phyloP scores from a whole-genome alignment of 2,888 invertebrate genomes.

The Apeira syringaria region DNA sequence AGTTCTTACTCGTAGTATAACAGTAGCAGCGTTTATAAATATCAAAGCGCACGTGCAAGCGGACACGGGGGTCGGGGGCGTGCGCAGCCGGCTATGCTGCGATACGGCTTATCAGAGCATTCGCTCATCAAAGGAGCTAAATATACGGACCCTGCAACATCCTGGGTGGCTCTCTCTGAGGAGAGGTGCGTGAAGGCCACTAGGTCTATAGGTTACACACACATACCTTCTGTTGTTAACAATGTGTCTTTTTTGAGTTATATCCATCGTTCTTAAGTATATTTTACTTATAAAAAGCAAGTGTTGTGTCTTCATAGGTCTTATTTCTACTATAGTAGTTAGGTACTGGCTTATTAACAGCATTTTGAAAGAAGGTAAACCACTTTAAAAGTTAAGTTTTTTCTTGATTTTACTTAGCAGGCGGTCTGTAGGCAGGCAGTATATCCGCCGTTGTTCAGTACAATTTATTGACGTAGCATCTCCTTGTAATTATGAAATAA shows the following conservation, averaged over 20 bases:
- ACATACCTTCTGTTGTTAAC: conserved; percentile 6
- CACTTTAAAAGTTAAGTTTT: too few species aligned
- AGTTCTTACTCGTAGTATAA: too few species aligned
- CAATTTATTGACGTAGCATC: too few species aligned
- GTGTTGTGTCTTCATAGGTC: too few species aligned
- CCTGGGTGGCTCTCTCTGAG: conserved; percentile 42
- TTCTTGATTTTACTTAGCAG: too few species aligned
- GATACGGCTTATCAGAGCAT: conserved; percentile 60
- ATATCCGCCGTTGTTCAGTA: too few species aligned
- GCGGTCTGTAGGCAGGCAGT: too few species aligned
- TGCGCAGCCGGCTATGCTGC: conserved; percentile 45
- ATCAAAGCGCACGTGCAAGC: conserved; percentile 26
- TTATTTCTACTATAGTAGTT: too few species aligned
- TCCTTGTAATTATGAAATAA: too few species aligned
- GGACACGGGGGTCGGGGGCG: conserved; percentile 33
- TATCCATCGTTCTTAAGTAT: background rate
- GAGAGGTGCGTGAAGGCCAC: conserved; percentile 39
- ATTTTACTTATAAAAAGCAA: too few species aligned
- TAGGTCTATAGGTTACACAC: conserved; percentile 16
- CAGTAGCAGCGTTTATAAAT: conserved; percentile 28
- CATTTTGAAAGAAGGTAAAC: too few species aligned
- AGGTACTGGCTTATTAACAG: too few species aligned
- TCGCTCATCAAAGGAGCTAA: conserved; percentile 67
- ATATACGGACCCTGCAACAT: conserved; percentile 45
- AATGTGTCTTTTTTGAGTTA: conserved; percentile 6